Base-by-base conservation (phyloP, 2,888 invertebrate genomes). In the Leucania comma region DNA sequence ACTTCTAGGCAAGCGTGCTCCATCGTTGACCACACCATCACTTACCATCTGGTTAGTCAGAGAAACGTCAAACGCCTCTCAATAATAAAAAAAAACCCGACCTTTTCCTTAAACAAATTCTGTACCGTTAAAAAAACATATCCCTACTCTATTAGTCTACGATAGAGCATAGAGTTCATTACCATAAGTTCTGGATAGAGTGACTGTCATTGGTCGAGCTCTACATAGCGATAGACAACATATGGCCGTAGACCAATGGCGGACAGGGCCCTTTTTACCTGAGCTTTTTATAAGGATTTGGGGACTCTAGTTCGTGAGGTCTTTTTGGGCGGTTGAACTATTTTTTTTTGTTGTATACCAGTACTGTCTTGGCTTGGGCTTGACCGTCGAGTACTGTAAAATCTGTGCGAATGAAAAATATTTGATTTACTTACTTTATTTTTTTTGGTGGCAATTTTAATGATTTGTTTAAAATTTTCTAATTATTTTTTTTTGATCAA, bases 221-320 rank as follows among this genome's bases (percentile, higher is more conserved):
- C 38, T 73, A 81, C 68, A 81, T 73, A 80, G 67, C 60, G 50
- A 72, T 83, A 67, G 73, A 73, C 59, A 60, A 61, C 29, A 64
- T 68, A 32, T 61, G 75, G 61, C 56, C 53, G 64, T 75, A 71
- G 81, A 26, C 82, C 82, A 82, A 83, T 82, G 14, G 77, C 59
- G 17, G 12, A 3, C 10, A n/a, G 42, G 53, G 26, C 69, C 78
- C 59, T 68, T 68, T 35, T 53, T 82, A 83, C 84, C 82, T 83
- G 84, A 17, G 6, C 32, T 81, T 78, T 71, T 82, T 81, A 66
- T 72, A 46, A 62, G 2, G 0, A 20, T 17, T n/a, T 6, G 53
- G 54, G 57, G 29, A 60, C 50, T 60, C 60, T 69, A 38, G 6
- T 20, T 32, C 51, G 67, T 38, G 26, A 54, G 2, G 9, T 53